These are phyloP conservation scores for Paracanthobrama guichenoti DNA, from an alignment of 2,113 vertebrate species.

Conservation along the genomic window DNA sequence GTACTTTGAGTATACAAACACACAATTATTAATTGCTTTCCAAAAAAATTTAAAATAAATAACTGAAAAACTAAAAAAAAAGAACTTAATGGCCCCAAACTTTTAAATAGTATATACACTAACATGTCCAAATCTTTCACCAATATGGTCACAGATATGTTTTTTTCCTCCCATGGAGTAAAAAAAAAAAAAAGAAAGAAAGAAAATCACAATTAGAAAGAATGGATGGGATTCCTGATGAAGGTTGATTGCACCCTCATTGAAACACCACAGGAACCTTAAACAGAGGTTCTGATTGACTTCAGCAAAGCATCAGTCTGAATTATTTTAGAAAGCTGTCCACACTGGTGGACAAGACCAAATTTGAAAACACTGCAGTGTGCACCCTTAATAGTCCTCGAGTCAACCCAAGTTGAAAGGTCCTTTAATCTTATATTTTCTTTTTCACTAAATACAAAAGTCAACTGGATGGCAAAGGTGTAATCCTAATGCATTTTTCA, in stretches of 20 bases:
- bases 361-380: neutral
- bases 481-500: slow-evolving; percentile 55
- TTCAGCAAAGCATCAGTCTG: slow-evolving; percentile 19
- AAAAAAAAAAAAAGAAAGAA: neutral
- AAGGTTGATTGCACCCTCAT: slow-evolving; percentile 38
- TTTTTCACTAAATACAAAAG: slow-evolving; percentile 32
- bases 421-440: slow-evolving; percentile 35
- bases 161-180: neutral
- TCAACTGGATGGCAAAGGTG: slow-evolving; percentile 43
- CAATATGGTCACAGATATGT: neutral
- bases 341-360: slow-evolving; percentile 1
- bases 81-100: too few species aligned
- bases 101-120: too few species aligned
- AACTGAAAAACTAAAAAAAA: too few species aligned
- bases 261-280: slow-evolving; percentile 12
- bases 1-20: too few species aligned
- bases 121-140: neutral
- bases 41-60: too few species aligned
- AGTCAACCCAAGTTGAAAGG: slow-evolving; percentile 37
- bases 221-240: slow-evolving; percentile 50
- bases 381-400: slow-evolving; percentile 21
- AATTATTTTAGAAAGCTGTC: slow-evolving; percentile 32
- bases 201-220: slow-evolving; percentile 40
- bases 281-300: slow-evolving; percentile 17
- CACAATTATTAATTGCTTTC: too few species aligned